Evolutionary conservation across 1,140 invertebrate species (phyloP).

Genomic region (Caerostris extrusa): DNA sequence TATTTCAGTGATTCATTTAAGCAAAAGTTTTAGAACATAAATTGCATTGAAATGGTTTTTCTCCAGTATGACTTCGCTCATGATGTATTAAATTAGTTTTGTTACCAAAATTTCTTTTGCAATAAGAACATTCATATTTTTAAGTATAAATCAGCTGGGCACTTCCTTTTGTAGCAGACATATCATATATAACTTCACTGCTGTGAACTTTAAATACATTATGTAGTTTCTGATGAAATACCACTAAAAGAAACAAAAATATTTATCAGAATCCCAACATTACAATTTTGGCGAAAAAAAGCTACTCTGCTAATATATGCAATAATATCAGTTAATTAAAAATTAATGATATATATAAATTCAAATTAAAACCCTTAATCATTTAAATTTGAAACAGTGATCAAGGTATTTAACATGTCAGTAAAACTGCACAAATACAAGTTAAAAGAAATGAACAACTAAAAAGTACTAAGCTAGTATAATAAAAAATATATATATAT

Average conservation of each 20-base stretch:
- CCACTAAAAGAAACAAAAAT: neutral
- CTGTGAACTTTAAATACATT: neutral
- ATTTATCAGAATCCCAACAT: too few relatives aligned
- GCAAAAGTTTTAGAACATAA: slow-evolving; percentile 34
- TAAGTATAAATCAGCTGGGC: neutral
- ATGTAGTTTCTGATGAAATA: neutral
- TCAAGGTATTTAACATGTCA: too few relatives aligned
- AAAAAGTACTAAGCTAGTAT: too few relatives aligned
- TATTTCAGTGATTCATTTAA: slow-evolving; percentile 42
- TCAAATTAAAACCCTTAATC: too few relatives aligned
- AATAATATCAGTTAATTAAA: too few relatives aligned
- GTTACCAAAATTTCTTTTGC: neutral
- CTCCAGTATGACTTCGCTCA: slow-evolving; percentile 29
- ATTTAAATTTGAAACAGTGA: too few relatives aligned
- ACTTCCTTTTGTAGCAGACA: neutral
- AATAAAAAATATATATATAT: too few relatives aligned
- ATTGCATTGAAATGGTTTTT: slow-evolving; percentile 50
- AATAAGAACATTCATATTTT: neutral
- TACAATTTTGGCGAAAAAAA: too few relatives aligned
- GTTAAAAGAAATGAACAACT: too few relatives aligned
- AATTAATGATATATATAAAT: too few relatives aligned
- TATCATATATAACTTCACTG: neutral
- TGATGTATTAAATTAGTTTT: slow-evolving; percentile 3
- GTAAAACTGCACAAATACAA: too few relatives aligned
- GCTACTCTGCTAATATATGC: too few relatives aligned